Evolutionary conservation across 2,888 invertebrate genomes (phyloP).

Genomic region (Hirtodrosophila duncani): DNA sequence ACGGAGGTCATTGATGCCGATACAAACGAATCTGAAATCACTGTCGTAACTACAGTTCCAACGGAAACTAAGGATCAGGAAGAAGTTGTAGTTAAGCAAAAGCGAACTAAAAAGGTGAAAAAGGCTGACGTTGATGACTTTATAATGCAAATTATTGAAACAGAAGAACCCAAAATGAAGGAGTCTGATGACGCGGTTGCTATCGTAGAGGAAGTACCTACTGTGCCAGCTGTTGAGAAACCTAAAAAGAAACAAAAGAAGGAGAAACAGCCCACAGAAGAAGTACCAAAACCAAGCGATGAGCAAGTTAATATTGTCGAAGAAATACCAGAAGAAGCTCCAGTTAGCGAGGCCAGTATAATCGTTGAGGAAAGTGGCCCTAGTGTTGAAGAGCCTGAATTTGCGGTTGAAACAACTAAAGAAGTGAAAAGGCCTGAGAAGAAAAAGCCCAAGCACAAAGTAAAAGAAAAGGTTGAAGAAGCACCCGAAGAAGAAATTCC

Average conservation of each 20-base stretch:
- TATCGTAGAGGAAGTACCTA: slow-evolving; percentile 52
- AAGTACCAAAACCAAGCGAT: slow-evolving; percentile 10
- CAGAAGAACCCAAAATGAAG: slow-evolving; percentile 65
- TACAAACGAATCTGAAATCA: slow-evolving; percentile 76
- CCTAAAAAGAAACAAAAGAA: slow-evolving; percentile 52
- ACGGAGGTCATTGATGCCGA: slow-evolving; percentile 78
- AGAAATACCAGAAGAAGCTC: slow-evolving; percentile 35
- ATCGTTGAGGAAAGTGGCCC: slow-evolving; percentile 57
- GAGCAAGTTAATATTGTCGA: slow-evolving; percentile 52
- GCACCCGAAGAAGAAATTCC: slow-evolving; percentile 62
- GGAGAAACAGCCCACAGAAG: slow-evolving; percentile 37
- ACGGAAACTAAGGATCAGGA: slow-evolving; percentile 29
- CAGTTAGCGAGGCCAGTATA: slow-evolving; percentile 16
- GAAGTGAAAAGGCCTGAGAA: slow-evolving; percentile 45
- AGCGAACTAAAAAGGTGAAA: slow-evolving; percentile 61
- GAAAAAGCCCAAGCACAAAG: slow-evolving; percentile 75
- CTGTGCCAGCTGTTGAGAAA: slow-evolving; percentile 53
- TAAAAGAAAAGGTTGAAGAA: slow-evolving; percentile 77
- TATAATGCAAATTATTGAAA: slow-evolving; percentile 66
- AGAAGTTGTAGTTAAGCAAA: slow-evolving; percentile 48
- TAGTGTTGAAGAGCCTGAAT: slow-evolving; percentile 18
- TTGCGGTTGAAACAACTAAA: slow-evolving; percentile 23
- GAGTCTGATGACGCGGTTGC: slow-evolving; percentile 66
- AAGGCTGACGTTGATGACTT: slow-evolving; percentile 68
- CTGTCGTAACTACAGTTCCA: slow-evolving; percentile 58